A percentile compares a stretch with the other conserved stretches of the same genome.
These are phyloP conservation scores for Papilio polyxenes DNA, from an alignment of 1,140 invertebrate species.

Conservation along the genomic window DNA sequence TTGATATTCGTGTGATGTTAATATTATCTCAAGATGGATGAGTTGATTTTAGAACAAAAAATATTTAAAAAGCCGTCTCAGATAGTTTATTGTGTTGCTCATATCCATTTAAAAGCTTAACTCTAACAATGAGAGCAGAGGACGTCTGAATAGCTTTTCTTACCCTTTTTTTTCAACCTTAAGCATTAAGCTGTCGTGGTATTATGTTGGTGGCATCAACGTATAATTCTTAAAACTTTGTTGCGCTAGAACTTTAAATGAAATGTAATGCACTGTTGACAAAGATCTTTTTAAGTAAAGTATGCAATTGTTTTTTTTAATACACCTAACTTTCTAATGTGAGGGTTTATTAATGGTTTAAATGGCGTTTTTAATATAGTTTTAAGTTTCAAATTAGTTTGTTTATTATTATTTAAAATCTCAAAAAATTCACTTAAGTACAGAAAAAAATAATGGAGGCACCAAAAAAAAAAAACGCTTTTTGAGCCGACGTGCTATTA, in stretches of 20 bases:
- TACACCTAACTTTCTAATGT: neutral
- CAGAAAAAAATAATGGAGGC: neutral
- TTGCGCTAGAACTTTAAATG: conserved; percentile 44
- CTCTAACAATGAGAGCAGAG: conserved; percentile 45
- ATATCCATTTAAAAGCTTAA: conserved; percentile 48
- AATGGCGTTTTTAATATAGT: neutral
- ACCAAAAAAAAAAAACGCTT: neutral
- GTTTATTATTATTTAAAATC: neutral
- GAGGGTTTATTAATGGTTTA: neutral
- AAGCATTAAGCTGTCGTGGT: conserved; percentile 54
- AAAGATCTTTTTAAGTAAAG: conserved; percentile 64
- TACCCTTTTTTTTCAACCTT: conserved; percentile 53
- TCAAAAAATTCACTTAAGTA: neutral
- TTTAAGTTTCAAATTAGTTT: neutral
- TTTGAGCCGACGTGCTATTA: neutral
- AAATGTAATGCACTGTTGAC: conserved; percentile 58
- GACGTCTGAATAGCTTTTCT: conserved; percentile 57
- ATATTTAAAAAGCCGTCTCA: conserved; percentile 46
- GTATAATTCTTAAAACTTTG: conserved; percentile 25
- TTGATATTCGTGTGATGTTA: neutral
- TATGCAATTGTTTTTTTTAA: conserved; percentile 59
- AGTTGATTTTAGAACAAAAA: conserved; percentile 44
- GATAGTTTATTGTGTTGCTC: conserved; percentile 45
- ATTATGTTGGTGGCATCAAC: conserved; percentile 37
- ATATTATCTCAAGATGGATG: conserved; percentile 7